A percentile compares a stretch with the other conserved stretches of the same genome.
These are phyloP conservation scores for Psix sp. DNA, from an alignment of 1,140 invertebrate genomes.

Conservation along the genomic window DNA sequence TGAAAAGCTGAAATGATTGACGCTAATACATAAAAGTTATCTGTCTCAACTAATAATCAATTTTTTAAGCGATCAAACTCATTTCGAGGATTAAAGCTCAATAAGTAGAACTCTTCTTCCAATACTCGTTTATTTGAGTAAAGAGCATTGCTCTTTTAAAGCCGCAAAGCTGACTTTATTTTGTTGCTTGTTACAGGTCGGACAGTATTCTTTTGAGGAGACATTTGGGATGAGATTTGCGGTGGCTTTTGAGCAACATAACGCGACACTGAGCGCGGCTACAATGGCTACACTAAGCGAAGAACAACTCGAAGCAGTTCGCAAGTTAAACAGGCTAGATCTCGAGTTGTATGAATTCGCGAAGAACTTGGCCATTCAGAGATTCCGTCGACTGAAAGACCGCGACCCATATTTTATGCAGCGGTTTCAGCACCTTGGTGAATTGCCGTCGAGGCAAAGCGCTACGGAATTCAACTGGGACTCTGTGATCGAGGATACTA, in stretches of 20 bases:
- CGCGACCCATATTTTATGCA: slow-evolving; percentile 88
- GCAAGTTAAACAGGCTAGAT: slow-evolving; percentile 91
- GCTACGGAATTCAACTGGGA: slow-evolving; percentile 92
- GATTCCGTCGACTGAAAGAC: slow-evolving; percentile 87
- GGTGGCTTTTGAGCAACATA: slow-evolving; percentile 92
- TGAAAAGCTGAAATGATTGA: too few species aligned
- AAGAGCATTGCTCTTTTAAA: too few species aligned
- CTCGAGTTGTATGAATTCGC: slow-evolving; percentile 96
- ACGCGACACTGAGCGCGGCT: slow-evolving; percentile 88
- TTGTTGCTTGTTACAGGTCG: slow-evolving; percentile 79
- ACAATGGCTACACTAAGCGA: slow-evolving; percentile 85
- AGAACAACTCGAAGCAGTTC: slow-evolving; percentile 86
- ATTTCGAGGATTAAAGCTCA: too few species aligned
- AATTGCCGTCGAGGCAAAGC: slow-evolving; percentile 82
- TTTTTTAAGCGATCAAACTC: too few species aligned
- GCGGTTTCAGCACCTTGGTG: slow-evolving; percentile 87
- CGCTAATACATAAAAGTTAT: too few species aligned
- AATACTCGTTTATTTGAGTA: too few species aligned
- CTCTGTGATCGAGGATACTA: slow-evolving; percentile 85
- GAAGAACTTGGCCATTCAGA: slow-evolving; percentile 89
- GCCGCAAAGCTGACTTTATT: neutral
- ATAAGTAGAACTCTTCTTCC: too few species aligned
- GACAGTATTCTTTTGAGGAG: slow-evolving; percentile 97
- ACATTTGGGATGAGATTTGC: slow-evolving; percentile 96
- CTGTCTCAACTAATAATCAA: too few species aligned